A percentile compares a stretch with the other conserved stretches of the same genome.
Conservation (phyloP, 2,113 vertebrate genomes). For the Lutjanus erythropterus region DNA sequence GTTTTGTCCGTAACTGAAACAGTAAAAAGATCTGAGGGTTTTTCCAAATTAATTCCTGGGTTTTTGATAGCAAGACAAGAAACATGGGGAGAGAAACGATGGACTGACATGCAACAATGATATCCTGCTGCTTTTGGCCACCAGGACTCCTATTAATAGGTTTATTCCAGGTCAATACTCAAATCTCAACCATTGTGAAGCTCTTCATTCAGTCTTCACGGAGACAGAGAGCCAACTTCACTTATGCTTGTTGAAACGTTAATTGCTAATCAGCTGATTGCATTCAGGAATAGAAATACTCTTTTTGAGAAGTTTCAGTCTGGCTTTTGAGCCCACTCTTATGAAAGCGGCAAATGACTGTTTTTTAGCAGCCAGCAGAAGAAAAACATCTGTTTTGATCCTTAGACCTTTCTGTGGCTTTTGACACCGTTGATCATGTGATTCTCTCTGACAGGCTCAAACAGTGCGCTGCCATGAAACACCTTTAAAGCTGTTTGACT, state of each 20-base stretch:
- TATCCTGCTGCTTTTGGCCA: conserved; percentile 11
- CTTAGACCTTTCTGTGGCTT: conserved; percentile 7
- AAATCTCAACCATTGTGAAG: not conserved
- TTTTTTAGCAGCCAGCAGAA: conserved; percentile 5
- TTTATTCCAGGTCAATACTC: conserved; percentile 36
- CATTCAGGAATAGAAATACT: conserved; percentile 21
- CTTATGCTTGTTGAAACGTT: conserved; percentile 38
- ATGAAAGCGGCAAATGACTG: conserved; percentile 16
- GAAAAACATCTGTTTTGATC: conserved; percentile 38
- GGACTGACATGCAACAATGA: not conserved
- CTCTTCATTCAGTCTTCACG: conserved; percentile 1
- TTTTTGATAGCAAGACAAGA: not conserved
- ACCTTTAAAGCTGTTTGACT: conserved; percentile 22
- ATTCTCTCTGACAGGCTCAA: conserved; percentile 28
- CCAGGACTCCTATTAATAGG: not conserved
- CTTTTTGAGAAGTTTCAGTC: conserved; percentile 6
- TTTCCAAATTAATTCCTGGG: not conserved
- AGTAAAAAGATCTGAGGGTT: not conserved
- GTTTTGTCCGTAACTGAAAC: not conserved
- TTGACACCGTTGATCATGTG: conserved; percentile 35
- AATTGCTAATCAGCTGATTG: conserved; percentile 60
- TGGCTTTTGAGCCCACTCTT: conserved; percentile 14
- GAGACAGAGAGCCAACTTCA: not conserved
- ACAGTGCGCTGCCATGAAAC: conserved; percentile 12
- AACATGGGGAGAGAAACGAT: not conserved